phyloP scores from a whole-genome alignment of 2,113 vertebrate species.

The Trichomycterus rosablanca region DNA sequence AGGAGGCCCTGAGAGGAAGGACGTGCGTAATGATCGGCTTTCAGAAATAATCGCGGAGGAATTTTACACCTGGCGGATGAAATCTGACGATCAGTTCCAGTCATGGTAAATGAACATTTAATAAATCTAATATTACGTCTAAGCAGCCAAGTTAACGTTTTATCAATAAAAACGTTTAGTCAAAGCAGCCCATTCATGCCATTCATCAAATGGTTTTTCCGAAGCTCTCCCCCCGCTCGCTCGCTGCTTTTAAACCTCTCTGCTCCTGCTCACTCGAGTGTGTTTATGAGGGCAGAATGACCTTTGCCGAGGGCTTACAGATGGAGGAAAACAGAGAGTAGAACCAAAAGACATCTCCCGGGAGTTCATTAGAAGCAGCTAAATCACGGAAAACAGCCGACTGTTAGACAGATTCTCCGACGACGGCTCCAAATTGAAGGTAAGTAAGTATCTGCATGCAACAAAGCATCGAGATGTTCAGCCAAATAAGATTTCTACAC shows the following conservation, averaged over 20 bases:
- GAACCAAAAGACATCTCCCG: slow-evolving; percentile 40
- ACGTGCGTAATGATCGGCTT: slow-evolving; percentile 4
- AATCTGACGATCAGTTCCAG: slow-evolving; percentile 5
- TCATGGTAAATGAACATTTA: slow-evolving; percentile 16
- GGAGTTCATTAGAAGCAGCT: slow-evolving; percentile 48
- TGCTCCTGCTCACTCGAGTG: slow-evolving; percentile 35
- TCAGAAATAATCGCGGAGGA: background rate
- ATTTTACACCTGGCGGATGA: background rate
- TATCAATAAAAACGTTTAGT: slow-evolving; percentile 27
- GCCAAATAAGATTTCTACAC: slow-evolving; percentile 6
- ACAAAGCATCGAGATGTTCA: slow-evolving; percentile 19
- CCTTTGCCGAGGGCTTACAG: slow-evolving; percentile 42
- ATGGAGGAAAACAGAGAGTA: slow-evolving; percentile 28
- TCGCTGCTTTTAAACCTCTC: slow-evolving; percentile 28
- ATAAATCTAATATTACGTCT: slow-evolving; percentile 18
- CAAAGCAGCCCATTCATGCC: slow-evolving; percentile 26
- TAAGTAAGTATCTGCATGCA: slow-evolving; percentile 25
- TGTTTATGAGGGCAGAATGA: slow-evolving; percentile 46
- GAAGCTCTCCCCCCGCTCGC: slow-evolving; percentile 20
- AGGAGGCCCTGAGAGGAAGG: slow-evolving; percentile 2
- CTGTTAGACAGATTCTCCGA: slow-evolving; percentile 35
- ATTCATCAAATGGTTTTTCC: slow-evolving; percentile 22
- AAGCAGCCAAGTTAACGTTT: slow-evolving; percentile 17
- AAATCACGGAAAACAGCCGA: slow-evolving; percentile 40
- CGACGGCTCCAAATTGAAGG: slow-evolving; percentile 31